Evolutionary conservation across 2,797 vertebrate genomes (phyloP).

Genomic region (Bovichtus diacanthus): DNA sequence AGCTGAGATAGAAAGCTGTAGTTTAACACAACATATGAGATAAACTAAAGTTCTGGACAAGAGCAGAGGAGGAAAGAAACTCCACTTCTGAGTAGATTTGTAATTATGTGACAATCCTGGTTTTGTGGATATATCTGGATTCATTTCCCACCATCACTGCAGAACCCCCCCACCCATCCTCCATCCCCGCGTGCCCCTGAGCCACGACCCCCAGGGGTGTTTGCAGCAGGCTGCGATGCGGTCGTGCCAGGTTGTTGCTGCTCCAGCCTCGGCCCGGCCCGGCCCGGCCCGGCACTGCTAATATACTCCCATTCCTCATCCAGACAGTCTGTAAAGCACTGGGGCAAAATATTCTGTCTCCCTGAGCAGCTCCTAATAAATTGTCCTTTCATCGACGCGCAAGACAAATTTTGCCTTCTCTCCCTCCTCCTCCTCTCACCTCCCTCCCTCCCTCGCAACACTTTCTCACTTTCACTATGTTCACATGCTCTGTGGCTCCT

Average conservation of each 20-base stretch:
- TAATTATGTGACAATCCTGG: neutral
- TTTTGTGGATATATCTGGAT: constrained; percentile 22
- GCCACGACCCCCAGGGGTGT: constrained; percentile 70
- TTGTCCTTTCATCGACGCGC: constrained; percentile 92
- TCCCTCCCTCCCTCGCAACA: constrained; percentile 47
- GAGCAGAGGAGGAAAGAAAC: too few species aligned
- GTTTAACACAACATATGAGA: too few species aligned
- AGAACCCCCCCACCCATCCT: neutral
- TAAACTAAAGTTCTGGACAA: too few species aligned
- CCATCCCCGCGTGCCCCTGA: constrained; percentile 27
- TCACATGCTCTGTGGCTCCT: constrained; percentile 45
- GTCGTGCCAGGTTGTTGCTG: constrained; percentile 83
- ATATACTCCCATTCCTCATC: constrained; percentile 91
- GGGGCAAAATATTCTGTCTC: constrained; percentile 93
- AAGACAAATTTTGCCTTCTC: constrained; percentile 92
- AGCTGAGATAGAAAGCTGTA: too few species aligned
- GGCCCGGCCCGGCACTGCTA: constrained; percentile 81
- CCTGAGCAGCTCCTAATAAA: constrained; percentile 94
- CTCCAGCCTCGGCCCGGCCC: constrained; percentile 76
- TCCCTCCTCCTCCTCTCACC: constrained; percentile 45
- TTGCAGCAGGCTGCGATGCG: constrained; percentile 68
- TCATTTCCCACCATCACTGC: neutral
- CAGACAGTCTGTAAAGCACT: constrained; percentile 91
- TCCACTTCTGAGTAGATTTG: constrained; percentile 8
- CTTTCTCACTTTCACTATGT: constrained; percentile 45